Evolutionary conservation across 2,113 vertebrate genomes (phyloP).

Genomic region (Corythornis vintsioides): DNA sequence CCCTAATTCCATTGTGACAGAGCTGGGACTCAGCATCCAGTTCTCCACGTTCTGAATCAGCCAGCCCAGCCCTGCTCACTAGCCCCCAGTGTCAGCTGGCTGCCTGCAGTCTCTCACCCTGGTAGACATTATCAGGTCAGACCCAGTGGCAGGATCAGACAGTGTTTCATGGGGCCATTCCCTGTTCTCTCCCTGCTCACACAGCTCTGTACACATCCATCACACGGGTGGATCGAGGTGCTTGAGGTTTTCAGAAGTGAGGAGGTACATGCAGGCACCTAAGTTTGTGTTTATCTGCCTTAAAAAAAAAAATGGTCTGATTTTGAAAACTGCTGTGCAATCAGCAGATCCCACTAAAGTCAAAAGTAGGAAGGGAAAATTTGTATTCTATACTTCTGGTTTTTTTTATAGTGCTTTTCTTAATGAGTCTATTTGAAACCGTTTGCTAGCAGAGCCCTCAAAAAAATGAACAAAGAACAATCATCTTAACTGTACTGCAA

Average conservation of each 20-base stretch:
- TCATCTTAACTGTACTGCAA: constrained; percentile 16
- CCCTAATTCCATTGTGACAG: not conserved
- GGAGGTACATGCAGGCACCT: rapidly evolving
- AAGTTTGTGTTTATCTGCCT: not conserved
- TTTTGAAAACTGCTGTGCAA: not conserved
- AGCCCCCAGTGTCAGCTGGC: rapidly evolving
- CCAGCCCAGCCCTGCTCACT: not conserved
- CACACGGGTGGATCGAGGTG: not conserved
- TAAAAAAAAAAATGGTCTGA: not conserved
- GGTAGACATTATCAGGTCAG: too few relatives aligned
- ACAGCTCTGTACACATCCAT: rapidly evolving
- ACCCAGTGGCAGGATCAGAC: not conserved
- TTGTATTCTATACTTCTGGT: not conserved
- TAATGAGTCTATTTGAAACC: constrained; percentile 11
- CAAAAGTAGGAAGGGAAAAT: not conserved
- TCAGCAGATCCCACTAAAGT: not conserved
- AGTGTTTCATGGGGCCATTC: not conserved
- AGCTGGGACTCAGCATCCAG: not conserved
- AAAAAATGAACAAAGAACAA: not conserved
- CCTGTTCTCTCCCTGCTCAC: too few relatives aligned
- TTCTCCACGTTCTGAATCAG: not conserved
- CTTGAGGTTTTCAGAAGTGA: not conserved
- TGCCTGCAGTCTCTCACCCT: rapidly evolving
- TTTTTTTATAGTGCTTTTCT: not conserved
- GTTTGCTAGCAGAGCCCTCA: not conserved